Conservation (phyloP, 92 coral and sea anemone species). For the Montipora capitata region DNA sequence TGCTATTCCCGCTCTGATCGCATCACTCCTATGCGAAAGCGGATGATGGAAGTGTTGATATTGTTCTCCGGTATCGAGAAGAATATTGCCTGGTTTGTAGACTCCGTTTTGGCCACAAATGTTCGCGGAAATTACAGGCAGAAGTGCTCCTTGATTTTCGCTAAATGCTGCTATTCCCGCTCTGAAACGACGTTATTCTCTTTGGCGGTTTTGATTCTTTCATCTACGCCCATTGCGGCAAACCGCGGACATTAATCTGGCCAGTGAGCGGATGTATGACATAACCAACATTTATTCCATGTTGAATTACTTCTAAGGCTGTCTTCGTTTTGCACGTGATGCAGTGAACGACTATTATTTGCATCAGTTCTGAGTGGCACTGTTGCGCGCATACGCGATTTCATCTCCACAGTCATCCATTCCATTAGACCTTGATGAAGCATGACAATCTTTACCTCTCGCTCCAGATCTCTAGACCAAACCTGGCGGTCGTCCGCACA, state of each 20-base stretch:
- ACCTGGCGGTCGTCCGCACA: conserved; percentile 71
- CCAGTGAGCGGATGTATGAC: conserved; percentile 40
- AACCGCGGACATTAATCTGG: conserved; percentile 47
- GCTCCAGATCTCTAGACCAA: conserved; percentile 66
- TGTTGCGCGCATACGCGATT: conserved; percentile 62
- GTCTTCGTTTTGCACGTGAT: conserved; percentile 1
- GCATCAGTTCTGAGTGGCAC: conserved; percentile 55
- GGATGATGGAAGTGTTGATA: conserved; percentile 17
- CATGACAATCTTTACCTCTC: conserved; percentile 33
- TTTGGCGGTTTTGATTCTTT: conserved; percentile 32
- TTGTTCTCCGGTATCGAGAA: conserved; percentile 81
- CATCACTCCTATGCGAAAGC: no score
- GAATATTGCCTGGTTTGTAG: conserved; percentile 55
- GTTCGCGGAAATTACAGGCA: conserved; percentile 68
- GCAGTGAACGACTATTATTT: background rate
- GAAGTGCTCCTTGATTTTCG: conserved; percentile 33
- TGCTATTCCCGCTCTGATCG: background rate
- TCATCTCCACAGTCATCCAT: conserved; percentile 67
- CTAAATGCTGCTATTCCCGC: conserved; percentile 2
- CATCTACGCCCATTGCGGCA: conserved; percentile 16
- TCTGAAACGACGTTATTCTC: conserved; percentile 56
- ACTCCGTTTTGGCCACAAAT: conserved; percentile 2
- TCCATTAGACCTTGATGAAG: conserved; percentile 33
- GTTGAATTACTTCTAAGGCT: conserved; percentile 3
- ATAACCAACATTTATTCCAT: conserved; percentile 37